Conservation (phyloP, 2,113 vertebrate species). For the Misgurnus mizolepis region DNA sequence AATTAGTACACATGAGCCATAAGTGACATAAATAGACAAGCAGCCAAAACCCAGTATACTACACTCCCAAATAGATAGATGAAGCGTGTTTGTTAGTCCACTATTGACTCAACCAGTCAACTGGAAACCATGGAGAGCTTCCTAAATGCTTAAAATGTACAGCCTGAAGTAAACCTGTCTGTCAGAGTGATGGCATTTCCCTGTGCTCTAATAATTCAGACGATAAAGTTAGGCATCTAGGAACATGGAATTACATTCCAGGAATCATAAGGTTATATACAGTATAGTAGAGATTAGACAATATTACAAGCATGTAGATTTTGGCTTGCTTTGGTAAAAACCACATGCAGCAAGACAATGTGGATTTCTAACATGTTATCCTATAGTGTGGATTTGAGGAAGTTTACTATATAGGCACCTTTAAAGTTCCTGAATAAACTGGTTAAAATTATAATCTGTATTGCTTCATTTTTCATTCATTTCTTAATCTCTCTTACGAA, state of each 20-base stretch:
- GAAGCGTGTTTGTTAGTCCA: not conserved
- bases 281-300: not conserved
- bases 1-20: not conserved
- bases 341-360: not conserved
- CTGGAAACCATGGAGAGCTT: not conserved
- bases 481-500: too few relatives aligned
- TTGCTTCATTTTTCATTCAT: too few relatives aligned
- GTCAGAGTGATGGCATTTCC: constrained; percentile 15
- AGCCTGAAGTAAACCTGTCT: not conserved
- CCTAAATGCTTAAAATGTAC: constrained; percentile 5
- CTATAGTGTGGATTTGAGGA: not conserved
- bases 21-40: not conserved
- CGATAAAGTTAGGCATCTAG: constrained; percentile 36
- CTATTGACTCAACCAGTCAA: not conserved
- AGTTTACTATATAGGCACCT: not conserved
- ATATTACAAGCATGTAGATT: not conserved
- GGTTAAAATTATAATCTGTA: too few relatives aligned
- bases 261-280: not conserved
- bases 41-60: not conserved
- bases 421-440: not conserved
- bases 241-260: constrained; percentile 3
- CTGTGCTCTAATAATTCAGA: constrained; percentile 3
- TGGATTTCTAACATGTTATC: not conserved
- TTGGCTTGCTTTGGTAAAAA: not conserved
- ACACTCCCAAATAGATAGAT: not conserved